Base-by-base conservation (phyloP, 2,888 invertebrate species). In the Dexiosoma caninum region DNA sequence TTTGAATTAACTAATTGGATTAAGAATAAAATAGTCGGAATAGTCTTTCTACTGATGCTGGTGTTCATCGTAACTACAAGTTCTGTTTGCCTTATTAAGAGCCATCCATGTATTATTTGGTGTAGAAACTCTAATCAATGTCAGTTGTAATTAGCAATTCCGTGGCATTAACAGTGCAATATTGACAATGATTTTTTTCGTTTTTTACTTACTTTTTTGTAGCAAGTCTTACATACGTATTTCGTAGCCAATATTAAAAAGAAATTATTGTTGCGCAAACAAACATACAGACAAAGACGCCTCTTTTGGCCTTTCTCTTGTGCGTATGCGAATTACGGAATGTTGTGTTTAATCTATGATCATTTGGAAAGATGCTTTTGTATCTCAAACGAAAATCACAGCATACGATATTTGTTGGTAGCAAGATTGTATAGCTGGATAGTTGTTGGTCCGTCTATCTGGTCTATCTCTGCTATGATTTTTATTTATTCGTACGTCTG, bases 91-190 rank as follows among this genome's bases (percentile, higher is more conserved):
- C 16, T 44, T 10, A 5, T 30, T 85, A 83, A 84, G 84, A 75
- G 84, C 86, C 84, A 82, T 84, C 85, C 82, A 78, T 81, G 75
- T 83, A 67, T 59, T 77, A 82, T 83, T 60, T 85, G 85, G 83
- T 84, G 85, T 85, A 84, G 82, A 83, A 84, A 84, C 81, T 82
- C 83, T 84, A 86, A 87, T 87, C 87, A 88, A 82, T 85, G 87
- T 86, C 88, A 84, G 46, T 80, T 78, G 75, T 82, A 83, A 83
- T 84, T 84, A 83, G 77, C 77, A 44, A 74, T 69, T 49, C 49
- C 46, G 35, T 40, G 53, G 44, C 21, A 57, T 69, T 62, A 72
- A 74, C 51, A 74, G 53, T 59, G 69, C 64, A 69, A 37, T 59
- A 77, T 74, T 77, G 77, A 77, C 69, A 81, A 77, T 64, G 64